Evolutionary conservation across 2,888 invertebrate genomes (phyloP).

Genomic region (Dasypolia templi): DNA sequence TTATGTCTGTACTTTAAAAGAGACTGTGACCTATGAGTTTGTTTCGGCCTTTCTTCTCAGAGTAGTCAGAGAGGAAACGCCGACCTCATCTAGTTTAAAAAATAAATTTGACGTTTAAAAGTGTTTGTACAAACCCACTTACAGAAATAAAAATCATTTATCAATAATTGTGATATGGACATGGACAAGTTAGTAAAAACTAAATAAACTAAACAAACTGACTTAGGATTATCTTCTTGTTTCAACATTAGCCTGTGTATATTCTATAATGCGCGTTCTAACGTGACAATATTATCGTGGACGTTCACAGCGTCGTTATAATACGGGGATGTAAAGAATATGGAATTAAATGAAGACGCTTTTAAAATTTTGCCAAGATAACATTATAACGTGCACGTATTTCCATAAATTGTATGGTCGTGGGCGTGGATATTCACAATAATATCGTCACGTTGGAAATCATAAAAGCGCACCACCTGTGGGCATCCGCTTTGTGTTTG

Average conservation of each 20-base stretch:
- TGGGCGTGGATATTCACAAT: neutral
- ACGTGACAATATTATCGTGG: neutral
- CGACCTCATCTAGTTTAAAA: no score
- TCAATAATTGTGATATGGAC: neutral
- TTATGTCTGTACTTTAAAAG: no score
- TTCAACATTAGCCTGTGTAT: neutral
- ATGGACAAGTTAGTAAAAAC: constrained; percentile 3
- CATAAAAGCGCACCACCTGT: neutral
- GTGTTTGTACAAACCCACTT: no score
- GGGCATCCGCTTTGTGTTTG: neutral
- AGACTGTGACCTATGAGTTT: no score
- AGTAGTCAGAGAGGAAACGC: no score
- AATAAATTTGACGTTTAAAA: no score
- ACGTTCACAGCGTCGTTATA: no score
- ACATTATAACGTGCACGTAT: neutral
- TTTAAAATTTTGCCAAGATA: neutral
- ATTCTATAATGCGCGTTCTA: neutral
- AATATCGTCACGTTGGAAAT: neutral
- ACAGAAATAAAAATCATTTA: no score
- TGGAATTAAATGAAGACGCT: neutral
- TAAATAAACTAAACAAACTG: neutral
- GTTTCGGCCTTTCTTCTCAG: no score
- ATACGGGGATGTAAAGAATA: neutral
- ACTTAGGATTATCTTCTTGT: neutral
- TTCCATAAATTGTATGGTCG: neutral